Evolutionary conservation across 2,888 invertebrate species (phyloP).

Genomic region (Oxyscelio sp.): DNA sequence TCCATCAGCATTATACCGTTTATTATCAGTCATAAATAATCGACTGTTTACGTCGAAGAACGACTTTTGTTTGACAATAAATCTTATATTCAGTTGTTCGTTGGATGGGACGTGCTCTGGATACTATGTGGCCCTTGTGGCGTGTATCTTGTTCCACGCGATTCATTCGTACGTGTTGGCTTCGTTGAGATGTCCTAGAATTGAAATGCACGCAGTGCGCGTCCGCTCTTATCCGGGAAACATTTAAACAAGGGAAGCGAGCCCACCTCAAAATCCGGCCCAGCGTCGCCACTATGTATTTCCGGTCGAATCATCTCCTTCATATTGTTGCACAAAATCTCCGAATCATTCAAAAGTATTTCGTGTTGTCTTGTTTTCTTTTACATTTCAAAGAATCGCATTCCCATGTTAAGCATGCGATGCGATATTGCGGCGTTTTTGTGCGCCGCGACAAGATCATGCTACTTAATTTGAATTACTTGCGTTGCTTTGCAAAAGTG

Average conservation of each 20-base stretch:
- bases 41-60: too few species aligned
- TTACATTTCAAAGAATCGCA: slow-evolving; percentile 20
- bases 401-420: slow-evolving; percentile 4
- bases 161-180: slow-evolving; percentile 74
- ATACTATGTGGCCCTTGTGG: slow-evolving; percentile 77
- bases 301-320: slow-evolving; percentile 57
- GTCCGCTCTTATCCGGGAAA: slow-evolving; percentile 85
- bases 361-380: slow-evolving; percentile 6
- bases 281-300: slow-evolving; percentile 46
- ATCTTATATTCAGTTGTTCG: slow-evolving; percentile 76
- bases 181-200: slow-evolving; percentile 82
- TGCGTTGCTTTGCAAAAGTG: slow-evolving; percentile 70
- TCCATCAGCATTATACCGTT: too few species aligned
- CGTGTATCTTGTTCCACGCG: slow-evolving; percentile 52
- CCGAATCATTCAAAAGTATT: slow-evolving; percentile 51
- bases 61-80: slow-evolving; percentile 81
- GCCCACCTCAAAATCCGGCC: slow-evolving; percentile 72
- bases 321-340: slow-evolving; percentile 42
- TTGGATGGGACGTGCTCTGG: slow-evolving; percentile 86
- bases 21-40: too few species aligned
- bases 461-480: slow-evolving; percentile 65
- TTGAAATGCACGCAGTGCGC: slow-evolving; percentile 87
- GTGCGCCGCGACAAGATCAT: slow-evolving; percentile 44
- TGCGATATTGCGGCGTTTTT: slow-evolving; percentile 32
- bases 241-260: slow-evolving; percentile 72